These are phyloP conservation scores for Hesperia comma DNA, from an alignment of 2,888 invertebrate genomes.

Conservation along the genomic window DNA sequence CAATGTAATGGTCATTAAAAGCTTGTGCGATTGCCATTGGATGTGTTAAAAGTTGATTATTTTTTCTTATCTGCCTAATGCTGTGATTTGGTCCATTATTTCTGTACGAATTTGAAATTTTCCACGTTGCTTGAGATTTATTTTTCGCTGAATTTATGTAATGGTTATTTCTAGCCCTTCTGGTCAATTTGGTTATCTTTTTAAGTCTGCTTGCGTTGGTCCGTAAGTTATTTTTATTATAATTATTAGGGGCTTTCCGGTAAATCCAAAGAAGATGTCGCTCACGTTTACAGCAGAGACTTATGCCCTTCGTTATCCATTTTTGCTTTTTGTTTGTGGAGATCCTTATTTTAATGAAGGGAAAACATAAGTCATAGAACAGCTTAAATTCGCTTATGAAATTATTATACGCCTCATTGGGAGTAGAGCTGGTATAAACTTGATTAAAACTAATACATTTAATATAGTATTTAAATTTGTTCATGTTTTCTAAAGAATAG, in stretches of 20 bases:
- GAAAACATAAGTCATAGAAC: conserved; percentile 15
- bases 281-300: conserved; percentile 8
- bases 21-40: background rate
- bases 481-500: conserved; percentile 7
- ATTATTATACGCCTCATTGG: background rate
- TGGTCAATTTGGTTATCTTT: conserved; percentile 8
- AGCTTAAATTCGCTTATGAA: conserved; percentile 14
- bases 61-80: background rate
- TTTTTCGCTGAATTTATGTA: background rate
- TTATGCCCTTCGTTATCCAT: conserved; percentile 14
- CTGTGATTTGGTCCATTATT: background rate
- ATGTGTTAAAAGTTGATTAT: background rate
- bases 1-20: background rate
- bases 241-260: background rate
- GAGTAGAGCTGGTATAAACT: background rate
- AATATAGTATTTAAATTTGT: conserved; percentile 12
- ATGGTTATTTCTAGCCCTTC: conserved; percentile 4
- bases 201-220: conserved; percentile 5
- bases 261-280: conserved; percentile 5
- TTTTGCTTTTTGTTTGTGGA: background rate
- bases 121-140: too few species aligned
- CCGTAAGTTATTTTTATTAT: background rate
- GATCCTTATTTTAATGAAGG: background rate
- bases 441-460: conserved; percentile 5
- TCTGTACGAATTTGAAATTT: too few species aligned